Evolutionary conservation across 1,140 invertebrate species (phyloP).

Genomic region (Agrilus planipennis): DNA sequence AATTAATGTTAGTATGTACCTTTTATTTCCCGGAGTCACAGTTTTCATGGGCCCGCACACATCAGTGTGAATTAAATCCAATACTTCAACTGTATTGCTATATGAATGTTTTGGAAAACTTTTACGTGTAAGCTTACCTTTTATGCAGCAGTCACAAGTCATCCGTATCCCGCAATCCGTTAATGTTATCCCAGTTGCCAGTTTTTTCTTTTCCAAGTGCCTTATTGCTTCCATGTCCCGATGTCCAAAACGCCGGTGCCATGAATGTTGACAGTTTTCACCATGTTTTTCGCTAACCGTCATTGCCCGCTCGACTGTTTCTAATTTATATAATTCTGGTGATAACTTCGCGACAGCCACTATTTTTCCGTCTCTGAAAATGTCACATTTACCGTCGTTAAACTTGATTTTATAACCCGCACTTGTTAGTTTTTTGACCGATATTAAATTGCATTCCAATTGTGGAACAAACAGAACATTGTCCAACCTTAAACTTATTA

Average conservation of each 20-base stretch:
- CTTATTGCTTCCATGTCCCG: background rate
- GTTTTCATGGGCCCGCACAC: slow-evolving; percentile 31
- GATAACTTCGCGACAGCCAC: background rate
- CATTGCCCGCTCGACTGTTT: background rate
- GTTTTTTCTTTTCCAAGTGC: background rate
- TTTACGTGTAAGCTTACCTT: slow-evolving; percentile 23
- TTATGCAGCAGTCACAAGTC: slow-evolving; percentile 20
- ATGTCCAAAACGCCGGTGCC: background rate
- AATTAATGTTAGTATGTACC: slow-evolving; percentile 30
- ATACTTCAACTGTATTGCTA: slow-evolving; percentile 13
- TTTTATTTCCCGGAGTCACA: slow-evolving; percentile 18
- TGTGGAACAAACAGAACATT: background rate
- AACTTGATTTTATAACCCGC: background rate
- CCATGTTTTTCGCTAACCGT: background rate
- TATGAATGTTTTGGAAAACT: slow-evolving; percentile 21
- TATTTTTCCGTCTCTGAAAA: background rate
- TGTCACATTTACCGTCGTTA: background rate
- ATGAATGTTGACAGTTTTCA: background rate
- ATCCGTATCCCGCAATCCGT: background rate
- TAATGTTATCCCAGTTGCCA: background rate
- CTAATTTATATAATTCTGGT: background rate
- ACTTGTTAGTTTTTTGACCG: background rate
- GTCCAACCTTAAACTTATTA: background rate
- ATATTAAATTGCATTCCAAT: background rate
- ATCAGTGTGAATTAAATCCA: slow-evolving; percentile 32